Evolutionary conservation across 2,113 vertebrate species (phyloP).

Genomic region (Malurus cyaneus): DNA sequence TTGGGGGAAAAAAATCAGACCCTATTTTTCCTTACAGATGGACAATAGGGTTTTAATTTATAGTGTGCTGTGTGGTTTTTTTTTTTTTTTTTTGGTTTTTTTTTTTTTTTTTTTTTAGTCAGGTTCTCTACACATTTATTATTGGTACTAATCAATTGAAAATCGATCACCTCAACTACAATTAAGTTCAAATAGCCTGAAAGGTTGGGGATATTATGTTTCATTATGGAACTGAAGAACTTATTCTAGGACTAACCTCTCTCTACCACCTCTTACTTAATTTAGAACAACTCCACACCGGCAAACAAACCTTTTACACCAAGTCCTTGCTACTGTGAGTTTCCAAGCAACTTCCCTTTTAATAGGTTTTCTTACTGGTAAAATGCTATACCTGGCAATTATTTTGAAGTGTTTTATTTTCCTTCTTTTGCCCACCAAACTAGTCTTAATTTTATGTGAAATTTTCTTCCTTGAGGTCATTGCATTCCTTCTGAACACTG

Average conservation of each 20-base stretch:
- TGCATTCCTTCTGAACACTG: neutral
- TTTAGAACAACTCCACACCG: neutral
- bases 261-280: neutral
- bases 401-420: neutral
- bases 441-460: neutral
- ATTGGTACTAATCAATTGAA: neutral
- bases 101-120: neutral
- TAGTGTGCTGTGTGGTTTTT: neutral
- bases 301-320: neutral
- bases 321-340: neutral
- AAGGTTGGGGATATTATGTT: neutral
- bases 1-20: neutral
- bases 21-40: neutral
- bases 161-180: neutral
- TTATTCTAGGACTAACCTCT: neutral
- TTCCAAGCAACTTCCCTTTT: neutral
- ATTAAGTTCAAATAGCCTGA: neutral
- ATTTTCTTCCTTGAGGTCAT: neutral
- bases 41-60: neutral
- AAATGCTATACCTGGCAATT: neutral
- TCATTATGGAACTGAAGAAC: neutral
- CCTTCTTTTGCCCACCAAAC: neutral
- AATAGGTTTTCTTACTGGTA: neutral
- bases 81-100: neutral
- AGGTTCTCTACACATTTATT: neutral